Conservation (phyloP, 2,888 invertebrate species). For the Mesochorus sp. region DNA sequence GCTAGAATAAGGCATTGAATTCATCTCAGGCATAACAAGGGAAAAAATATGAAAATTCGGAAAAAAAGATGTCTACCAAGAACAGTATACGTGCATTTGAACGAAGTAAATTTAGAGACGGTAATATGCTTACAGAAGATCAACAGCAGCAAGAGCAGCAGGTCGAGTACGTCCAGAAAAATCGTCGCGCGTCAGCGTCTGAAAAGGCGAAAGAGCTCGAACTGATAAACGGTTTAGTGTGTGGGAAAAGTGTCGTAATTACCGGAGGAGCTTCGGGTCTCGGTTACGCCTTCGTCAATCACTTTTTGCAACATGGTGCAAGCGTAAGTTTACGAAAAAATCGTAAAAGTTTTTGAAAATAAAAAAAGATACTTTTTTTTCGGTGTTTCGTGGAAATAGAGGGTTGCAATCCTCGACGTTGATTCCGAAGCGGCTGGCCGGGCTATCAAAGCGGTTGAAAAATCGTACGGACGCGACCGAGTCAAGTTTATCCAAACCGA, state of each 20-base stretch:
- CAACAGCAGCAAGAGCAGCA: too few relatives aligned
- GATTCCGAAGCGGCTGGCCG: slow-evolving; percentile 68
- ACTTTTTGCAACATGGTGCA: slow-evolving; percentile 75
- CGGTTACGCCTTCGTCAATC: slow-evolving; percentile 75
- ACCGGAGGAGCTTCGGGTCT: slow-evolving; percentile 78
- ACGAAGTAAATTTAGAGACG: too few relatives aligned
- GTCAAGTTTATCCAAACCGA: slow-evolving; percentile 73
- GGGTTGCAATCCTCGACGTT: slow-evolving; percentile 73
- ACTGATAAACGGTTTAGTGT: slow-evolving; percentile 73
- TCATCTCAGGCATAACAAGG: too few relatives aligned
- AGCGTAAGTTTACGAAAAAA: slow-evolving; percentile 66
- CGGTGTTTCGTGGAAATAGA: slow-evolving; percentile 64
- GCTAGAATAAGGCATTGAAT: too few relatives aligned
- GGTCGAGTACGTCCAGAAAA: slow-evolving; percentile 45
- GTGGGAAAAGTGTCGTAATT: slow-evolving; percentile 76
- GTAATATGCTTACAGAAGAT: too few relatives aligned
- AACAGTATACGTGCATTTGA: too few relatives aligned
- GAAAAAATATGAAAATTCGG: too few relatives aligned
- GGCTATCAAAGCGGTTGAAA: slow-evolving; percentile 70
- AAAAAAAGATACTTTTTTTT: neutral
- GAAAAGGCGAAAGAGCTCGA: slow-evolving; percentile 76
- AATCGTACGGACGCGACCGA: slow-evolving; percentile 71
- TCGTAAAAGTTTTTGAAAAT: neutral
- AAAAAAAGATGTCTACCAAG: too few relatives aligned
- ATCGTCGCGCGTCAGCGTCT: slow-evolving; percentile 72